phyloP scores from a whole-genome alignment of 2,797 vertebrate genomes.

The Nyctibius grandis region DNA sequence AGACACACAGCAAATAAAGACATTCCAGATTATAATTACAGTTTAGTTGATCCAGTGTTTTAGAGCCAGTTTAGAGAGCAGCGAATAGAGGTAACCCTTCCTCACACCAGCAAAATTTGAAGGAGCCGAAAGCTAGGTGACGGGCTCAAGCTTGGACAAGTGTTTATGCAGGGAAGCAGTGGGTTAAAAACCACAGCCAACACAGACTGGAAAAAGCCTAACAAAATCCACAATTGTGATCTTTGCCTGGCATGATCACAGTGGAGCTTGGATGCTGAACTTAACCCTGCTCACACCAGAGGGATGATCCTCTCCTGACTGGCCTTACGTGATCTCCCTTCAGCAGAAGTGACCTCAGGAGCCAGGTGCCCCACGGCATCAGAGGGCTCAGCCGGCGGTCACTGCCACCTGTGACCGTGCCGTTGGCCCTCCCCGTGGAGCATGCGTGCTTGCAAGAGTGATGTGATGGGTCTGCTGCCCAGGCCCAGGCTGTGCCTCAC shows the following conservation, averaged over 20 bases:
- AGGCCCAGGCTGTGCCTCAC: background rate
- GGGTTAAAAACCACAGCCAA: background rate
- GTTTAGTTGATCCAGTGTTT: background rate
- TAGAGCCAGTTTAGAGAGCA: background rate
- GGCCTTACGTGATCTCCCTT: background rate
- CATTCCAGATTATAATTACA: background rate
- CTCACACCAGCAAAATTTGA: background rate
- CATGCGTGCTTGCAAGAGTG: background rate
- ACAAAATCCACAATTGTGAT: background rate
- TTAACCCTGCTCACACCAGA: background rate
- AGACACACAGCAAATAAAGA: background rate
- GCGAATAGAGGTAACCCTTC: background rate
- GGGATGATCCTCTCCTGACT: background rate
- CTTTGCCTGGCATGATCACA: background rate
- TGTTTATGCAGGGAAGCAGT: background rate
- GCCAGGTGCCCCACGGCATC: background rate
- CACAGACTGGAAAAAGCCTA: background rate
- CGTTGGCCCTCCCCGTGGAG: fast-evolving
- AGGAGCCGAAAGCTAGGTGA: background rate
- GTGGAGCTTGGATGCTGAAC: background rate
- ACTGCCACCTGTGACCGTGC: background rate
- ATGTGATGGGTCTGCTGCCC: background rate
- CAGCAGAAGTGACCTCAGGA: background rate
- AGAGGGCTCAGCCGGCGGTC: background rate
- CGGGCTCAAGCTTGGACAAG: background rate